Evolutionary conservation across 1,140 invertebrate genomes (phyloP).

Genomic region (Scaptomyza graminum): DNA sequence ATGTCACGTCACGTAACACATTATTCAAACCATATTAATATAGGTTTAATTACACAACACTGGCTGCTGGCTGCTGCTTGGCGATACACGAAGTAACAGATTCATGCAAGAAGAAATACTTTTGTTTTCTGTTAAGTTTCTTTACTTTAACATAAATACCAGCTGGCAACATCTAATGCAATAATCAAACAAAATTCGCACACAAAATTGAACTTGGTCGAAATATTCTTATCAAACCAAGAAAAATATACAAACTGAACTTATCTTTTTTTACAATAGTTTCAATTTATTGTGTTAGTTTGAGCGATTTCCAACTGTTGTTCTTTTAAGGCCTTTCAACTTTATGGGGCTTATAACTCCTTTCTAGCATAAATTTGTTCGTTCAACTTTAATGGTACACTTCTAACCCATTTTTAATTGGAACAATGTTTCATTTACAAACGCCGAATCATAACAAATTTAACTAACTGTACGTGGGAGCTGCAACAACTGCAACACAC

Average conservation of each 20-base stretch:
- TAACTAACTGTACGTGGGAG: not conserved
- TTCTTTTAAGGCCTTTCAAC: not conserved
- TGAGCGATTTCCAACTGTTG: too few relatives aligned
- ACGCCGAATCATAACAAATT: not conserved
- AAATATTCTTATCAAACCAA: too few relatives aligned
- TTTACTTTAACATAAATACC: not conserved
- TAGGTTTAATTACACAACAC: not conserved
- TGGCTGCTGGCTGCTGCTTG: not conserved
- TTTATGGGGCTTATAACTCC: not conserved
- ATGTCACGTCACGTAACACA: not conserved
- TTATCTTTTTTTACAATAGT: too few relatives aligned
- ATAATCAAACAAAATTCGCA: too few relatives aligned
- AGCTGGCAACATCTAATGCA: not conserved
- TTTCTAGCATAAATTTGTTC: not conserved
- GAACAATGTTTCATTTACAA: not conserved
- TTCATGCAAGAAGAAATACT: too few relatives aligned
- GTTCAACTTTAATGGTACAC: not conserved
- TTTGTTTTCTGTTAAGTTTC: too few relatives aligned
- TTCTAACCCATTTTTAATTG: slow-evolving; percentile 1
- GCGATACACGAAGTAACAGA: too few relatives aligned
- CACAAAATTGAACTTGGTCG: too few relatives aligned
- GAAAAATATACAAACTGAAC: too few relatives aligned
- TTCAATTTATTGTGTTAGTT: too few relatives aligned
- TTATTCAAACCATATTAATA: not conserved
- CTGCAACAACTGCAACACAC: not conserved